Base-by-base conservation (phyloP, 2,113 vertebrate genomes). In the Lophura nycthemera region DNA sequence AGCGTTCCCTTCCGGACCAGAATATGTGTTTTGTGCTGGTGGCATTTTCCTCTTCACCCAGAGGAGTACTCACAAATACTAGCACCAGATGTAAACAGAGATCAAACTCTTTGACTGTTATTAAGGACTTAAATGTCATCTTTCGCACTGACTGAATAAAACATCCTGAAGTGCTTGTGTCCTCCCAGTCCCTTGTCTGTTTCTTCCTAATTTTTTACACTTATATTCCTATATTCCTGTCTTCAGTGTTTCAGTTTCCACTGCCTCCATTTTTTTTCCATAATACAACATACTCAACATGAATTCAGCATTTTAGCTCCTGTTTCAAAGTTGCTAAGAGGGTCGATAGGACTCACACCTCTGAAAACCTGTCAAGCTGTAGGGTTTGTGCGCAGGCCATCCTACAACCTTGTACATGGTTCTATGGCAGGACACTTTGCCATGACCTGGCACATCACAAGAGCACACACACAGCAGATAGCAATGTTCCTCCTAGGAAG, bases 261-360 rank as follows among this genome's bases (percentile, higher is more conserved):
- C 2, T 70, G 43, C 71, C 25, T 64, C 71, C 40, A 22, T 73
- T 90, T 70, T 52, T 52, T 20, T 86, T 64, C 67, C 34, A 32
- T 54, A 66, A 50, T 5, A 57, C 3, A n/a, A 74, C 32, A 88
- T 6, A 76, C 32, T 5, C 45, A 54, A 66, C 29, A 57, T 0
- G 27, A 63, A 89, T 86, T 67, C 19, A 65, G 20, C 43, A 24
- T 73, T 89, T 92, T 70, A 74, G 42, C 60, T 91, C 64, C 60
- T 14, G 1, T 80, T 92, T 76, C 60, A 77, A 77, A 76, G 60
- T 71, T 29, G 43, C 18, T 80, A 80, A 24, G 42, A 56, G 34
- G 45, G 64, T 89, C 69, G 75, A 70, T 7, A 74, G 52, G 40
- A 75, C 56, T 88, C 72, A 61, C 16, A 7, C 57, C 56, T 65